These are phyloP conservation scores for Pteronura brasiliensis DNA, from an alignment of 2,113 vertebrate species.

Conservation along the genomic window DNA sequence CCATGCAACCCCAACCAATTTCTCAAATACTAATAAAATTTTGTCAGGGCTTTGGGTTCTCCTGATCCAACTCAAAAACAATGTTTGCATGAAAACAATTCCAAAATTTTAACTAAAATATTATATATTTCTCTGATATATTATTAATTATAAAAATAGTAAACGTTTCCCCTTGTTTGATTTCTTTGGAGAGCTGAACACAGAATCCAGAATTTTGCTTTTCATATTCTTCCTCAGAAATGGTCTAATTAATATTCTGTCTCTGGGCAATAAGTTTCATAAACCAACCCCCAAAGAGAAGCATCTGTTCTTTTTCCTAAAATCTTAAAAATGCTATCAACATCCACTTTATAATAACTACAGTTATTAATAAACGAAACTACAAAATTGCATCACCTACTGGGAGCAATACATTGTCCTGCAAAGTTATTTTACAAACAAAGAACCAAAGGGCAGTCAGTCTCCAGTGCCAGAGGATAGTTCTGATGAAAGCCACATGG, in stretches of 20 bases:
- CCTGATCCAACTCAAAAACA: not conserved
- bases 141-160: not conserved
- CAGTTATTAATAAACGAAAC: constrained; percentile 53
- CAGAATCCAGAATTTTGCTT: constrained; percentile 32
- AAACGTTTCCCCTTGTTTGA: not conserved
- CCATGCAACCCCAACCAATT: not conserved
- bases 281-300: constrained; percentile 46
- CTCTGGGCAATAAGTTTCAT: constrained; percentile 55
- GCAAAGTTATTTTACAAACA: constrained; percentile 47
- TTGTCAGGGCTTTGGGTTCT: not conserved
- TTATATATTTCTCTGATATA: not conserved
- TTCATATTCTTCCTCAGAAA: constrained; percentile 47
- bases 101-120: constrained; percentile 36
- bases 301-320: constrained; percentile 32
- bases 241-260: constrained; percentile 54
- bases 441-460: constrained; percentile 21
- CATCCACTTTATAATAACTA: constrained; percentile 39
- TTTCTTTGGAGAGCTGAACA: constrained; percentile 31
- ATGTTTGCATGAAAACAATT: constrained; percentile 9
- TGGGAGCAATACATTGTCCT: not conserved
- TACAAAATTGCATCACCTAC: not conserved
- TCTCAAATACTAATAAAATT: not conserved
- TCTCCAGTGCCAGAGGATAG: not conserved
- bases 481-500: not conserved
- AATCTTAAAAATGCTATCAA: constrained; percentile 44